A percentile compares a stretch with the other conserved stretches of the same genome.
phyloP scores from a whole-genome alignment of 2,888 invertebrate genomes.

The Molorchus minor region DNA sequence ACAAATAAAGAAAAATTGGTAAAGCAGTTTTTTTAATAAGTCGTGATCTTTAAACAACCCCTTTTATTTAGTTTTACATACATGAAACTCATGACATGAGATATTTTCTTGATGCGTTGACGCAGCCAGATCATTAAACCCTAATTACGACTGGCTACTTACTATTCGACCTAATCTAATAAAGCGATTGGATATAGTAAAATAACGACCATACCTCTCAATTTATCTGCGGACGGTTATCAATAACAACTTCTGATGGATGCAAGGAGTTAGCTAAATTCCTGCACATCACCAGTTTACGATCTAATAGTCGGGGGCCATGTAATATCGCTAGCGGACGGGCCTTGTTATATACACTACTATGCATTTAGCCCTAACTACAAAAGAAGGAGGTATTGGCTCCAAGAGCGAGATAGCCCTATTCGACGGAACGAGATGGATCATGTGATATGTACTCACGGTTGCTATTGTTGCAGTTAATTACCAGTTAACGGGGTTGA shows the following conservation, averaged over 20 bases:
- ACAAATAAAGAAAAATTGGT: too few relatives aligned
- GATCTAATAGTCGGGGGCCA: conserved; percentile 56
- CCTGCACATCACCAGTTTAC: conserved; percentile 52
- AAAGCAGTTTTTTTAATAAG: too few relatives aligned
- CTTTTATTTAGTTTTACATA: too few relatives aligned
- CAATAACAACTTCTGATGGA: neutral
- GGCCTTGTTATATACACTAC: conserved; percentile 30
- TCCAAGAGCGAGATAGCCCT: conserved; percentile 35
- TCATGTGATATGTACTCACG: conserved; percentile 60
- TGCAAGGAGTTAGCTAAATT: conserved; percentile 1
- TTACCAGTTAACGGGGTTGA: conserved; percentile 57
- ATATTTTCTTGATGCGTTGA: too few relatives aligned
- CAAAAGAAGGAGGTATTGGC: conserved; percentile 30
- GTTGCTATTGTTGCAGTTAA: conserved; percentile 59
- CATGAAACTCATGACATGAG: too few relatives aligned
- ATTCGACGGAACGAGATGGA: conserved; percentile 47
- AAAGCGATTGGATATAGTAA: too few relatives aligned
- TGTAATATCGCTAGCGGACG: conserved; percentile 58
- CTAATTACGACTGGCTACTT: too few relatives aligned
- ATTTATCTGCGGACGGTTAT: too few relatives aligned
- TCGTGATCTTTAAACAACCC: too few relatives aligned
- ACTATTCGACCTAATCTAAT: too few relatives aligned
- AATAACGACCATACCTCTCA: too few relatives aligned
- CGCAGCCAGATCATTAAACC: too few relatives aligned
- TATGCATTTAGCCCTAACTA: conserved; percentile 7